phyloP scores from a whole-genome alignment of 2,797 vertebrate species.

The Tolypeutes matacus region DNA sequence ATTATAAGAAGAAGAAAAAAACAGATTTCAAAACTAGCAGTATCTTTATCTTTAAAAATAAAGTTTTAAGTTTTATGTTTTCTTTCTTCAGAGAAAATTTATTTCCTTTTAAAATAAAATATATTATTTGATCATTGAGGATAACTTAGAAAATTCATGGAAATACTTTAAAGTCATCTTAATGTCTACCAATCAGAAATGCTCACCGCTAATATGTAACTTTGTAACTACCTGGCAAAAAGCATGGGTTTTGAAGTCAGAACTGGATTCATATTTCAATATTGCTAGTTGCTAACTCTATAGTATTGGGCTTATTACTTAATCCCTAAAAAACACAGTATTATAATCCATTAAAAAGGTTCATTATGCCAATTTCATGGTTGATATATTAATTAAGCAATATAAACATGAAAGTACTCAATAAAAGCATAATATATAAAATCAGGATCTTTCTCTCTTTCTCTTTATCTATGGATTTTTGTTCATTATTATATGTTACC shows the following conservation, averaged over 20 bases:
- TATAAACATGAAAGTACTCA: not conserved
- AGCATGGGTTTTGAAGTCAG: not conserved
- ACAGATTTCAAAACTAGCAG: too few species aligned
- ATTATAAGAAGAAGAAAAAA: not conserved
- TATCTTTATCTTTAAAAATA: too few species aligned
- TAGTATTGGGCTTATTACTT: not conserved
- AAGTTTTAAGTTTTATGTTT: not conserved
- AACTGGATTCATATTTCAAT: not conserved
- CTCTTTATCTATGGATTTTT: not conserved
- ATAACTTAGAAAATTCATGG: not conserved
- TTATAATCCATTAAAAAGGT: not conserved
- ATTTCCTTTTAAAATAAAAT: constrained; percentile 11
- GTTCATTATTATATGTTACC: not conserved
- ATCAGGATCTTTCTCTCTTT: not conserved
- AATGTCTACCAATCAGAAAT: not conserved
- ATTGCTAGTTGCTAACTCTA: not conserved
- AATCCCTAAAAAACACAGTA: not conserved
- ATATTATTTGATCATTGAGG: not conserved
- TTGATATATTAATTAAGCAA: not conserved
- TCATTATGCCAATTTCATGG: not conserved
- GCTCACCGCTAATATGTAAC: not conserved
- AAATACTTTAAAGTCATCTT: not conserved
- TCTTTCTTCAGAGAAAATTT: not conserved
- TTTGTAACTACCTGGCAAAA: not conserved
- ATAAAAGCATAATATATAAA: constrained; percentile 11